These are phyloP conservation scores for Habroteleia sp. DNA, from an alignment of 2,888 invertebrate genomes.

Conservation along the genomic window DNA sequence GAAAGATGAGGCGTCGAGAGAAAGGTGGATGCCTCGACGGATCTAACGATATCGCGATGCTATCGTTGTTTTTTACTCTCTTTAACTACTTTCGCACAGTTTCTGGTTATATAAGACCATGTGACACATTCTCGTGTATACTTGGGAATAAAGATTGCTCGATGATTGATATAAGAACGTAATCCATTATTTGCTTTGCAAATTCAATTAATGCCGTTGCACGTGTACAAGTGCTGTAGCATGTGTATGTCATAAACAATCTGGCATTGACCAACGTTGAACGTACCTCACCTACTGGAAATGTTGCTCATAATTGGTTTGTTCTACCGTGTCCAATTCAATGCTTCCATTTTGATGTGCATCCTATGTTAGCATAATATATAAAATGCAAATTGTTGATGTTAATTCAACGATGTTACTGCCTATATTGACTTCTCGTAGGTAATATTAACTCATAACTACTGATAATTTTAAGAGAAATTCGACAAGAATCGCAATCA, in stretches of 20 bases:
- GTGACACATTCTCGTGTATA: slow-evolving; percentile 22
- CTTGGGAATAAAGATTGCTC: slow-evolving; percentile 22
- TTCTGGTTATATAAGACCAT: slow-evolving; percentile 37
- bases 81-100: slow-evolving; percentile 48
- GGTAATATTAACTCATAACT: too few species aligned
- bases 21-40: slow-evolving; percentile 39
- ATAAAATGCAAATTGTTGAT: too few species aligned
- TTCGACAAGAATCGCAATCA: too few species aligned
- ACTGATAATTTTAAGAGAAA: too few species aligned
- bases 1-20: slow-evolving; percentile 45
- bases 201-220: slow-evolving; percentile 20
- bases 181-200: slow-evolving; percentile 31
- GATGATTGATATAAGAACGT: slow-evolving; percentile 25
- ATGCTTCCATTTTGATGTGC: too few species aligned
- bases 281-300: slow-evolving; percentile 1
- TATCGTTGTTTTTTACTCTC: slow-evolving; percentile 44
- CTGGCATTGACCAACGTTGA: slow-evolving; percentile 9
- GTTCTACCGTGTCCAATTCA: neutral
- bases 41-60: slow-evolving; percentile 26
- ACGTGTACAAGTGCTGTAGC: neutral
- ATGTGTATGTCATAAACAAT: slow-evolving; percentile 13
- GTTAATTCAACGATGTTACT: too few species aligned
- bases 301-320: neutral
- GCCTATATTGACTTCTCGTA: too few species aligned
- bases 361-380: too few species aligned